Percentiles rank a stretch among this genome's conserved stretches.
phyloP scores from a whole-genome alignment of 2,797 vertebrate genomes.

The Danionella dracula region DNA sequence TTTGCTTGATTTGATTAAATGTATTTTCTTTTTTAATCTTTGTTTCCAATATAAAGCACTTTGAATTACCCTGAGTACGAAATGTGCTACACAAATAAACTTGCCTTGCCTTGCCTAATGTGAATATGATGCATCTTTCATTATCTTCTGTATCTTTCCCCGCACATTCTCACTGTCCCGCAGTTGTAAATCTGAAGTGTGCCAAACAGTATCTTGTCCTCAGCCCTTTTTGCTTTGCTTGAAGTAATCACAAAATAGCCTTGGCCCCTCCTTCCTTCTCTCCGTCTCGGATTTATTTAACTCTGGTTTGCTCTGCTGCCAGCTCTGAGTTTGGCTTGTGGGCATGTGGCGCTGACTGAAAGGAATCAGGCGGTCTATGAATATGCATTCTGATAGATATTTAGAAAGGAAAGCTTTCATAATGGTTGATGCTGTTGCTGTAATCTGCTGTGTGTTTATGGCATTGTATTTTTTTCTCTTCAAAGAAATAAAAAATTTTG shows the following conservation, averaged over 20 bases:
- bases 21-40: no score
- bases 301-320: conserved; percentile 2
- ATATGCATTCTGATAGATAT: not conserved
- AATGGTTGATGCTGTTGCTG: not conserved
- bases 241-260: conserved; percentile 13
- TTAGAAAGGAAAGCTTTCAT: not conserved
- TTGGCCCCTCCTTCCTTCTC: not conserved
- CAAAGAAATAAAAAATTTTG: not conserved
- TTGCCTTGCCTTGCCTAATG: no score
- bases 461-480: not conserved
- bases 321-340: not conserved
- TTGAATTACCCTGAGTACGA: no score
- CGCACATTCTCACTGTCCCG: no score
- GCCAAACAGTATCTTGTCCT: not conserved
- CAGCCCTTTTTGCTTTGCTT: conserved; percentile 7
- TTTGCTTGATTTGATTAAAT: no score
- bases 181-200: conserved; percentile 2
- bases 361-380: not conserved
- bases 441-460: not conserved
- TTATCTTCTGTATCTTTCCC: no score
- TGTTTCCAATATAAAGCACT: no score
- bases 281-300: not conserved
- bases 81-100: no score
- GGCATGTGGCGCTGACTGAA: conserved; percentile 1
- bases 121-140: no score